These are phyloP conservation scores for Myotis planiceps DNA, from an alignment of 2,797 vertebrate species.

Conservation along the genomic window DNA sequence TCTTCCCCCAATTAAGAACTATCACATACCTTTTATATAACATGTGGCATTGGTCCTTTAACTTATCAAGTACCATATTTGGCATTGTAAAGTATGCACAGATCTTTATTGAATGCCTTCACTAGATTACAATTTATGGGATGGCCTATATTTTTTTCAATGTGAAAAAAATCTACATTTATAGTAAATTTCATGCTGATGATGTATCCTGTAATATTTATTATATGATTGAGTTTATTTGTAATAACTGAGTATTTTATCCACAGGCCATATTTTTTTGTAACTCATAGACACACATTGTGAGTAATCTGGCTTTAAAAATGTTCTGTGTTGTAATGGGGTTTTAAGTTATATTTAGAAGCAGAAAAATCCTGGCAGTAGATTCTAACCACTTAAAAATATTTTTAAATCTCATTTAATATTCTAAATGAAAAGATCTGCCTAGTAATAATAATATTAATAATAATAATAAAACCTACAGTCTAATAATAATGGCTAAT, in stretches of 20 bases:
- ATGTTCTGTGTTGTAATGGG: slow-evolving; percentile 48
- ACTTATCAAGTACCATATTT: not conserved
- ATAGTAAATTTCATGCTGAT: slow-evolving; percentile 23
- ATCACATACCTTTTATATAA: not conserved
- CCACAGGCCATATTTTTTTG: not conserved
- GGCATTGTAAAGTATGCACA: not conserved
- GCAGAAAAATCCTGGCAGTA: slow-evolving; percentile 32
- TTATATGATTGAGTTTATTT: slow-evolving; percentile 7
- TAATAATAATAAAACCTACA: not conserved
- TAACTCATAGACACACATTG: not conserved
- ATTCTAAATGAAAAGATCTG: slow-evolving; percentile 33
- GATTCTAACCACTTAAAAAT: slow-evolving; percentile 51
- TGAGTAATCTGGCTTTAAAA: slow-evolving; percentile 51
- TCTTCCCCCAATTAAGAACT: not conserved
- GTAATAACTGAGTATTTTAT: slow-evolving; percentile 49
- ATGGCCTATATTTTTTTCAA: not conserved
- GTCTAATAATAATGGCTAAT: slow-evolving; percentile 3
- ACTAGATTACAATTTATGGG: not conserved
- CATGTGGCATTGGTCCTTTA: not conserved
- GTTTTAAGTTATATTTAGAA: slow-evolving; percentile 61
- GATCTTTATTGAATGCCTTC: not conserved
- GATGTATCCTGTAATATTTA: not conserved
- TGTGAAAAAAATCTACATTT: not conserved
- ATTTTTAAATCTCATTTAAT: slow-evolving; percentile 58
- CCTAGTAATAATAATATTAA: not conserved